Base-by-base conservation (phyloP, 2,797 vertebrate species). In the Schizothorax lantsangensis region DNA sequence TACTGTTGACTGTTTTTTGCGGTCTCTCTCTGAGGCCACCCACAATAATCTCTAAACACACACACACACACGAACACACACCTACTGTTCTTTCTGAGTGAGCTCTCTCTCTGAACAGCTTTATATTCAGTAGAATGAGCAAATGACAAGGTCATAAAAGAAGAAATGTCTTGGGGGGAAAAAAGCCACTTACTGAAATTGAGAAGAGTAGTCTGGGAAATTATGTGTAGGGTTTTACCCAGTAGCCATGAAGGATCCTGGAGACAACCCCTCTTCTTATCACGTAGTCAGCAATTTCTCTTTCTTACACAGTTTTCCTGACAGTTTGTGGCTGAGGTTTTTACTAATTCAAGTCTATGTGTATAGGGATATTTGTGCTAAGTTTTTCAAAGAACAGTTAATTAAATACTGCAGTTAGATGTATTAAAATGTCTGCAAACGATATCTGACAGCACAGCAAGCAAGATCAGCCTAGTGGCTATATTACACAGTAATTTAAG, bases 1-100 rank as follows among this genome's bases (percentile, higher is more conserved):
- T 93, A 93, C 92, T 91, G 92, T 94, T 89, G 91, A 90, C 91
- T 94, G 89, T 93, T 91, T 93, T 87, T 87, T 71, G 40, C 84
- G 86, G 79, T 86, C 79, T 88, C 89, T 87, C 82, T 92, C 91
- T 90, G 89, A 86, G 91, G 93, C 93, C 92, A 94, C 93, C 94
- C 94, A 94, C 94, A 92, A 89, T 88, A 94, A 92, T 91, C 88
- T 89, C 92, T 93, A 84, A 40, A 59, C 57, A 54, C 17, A 89
- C 85, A 89, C 87, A 80, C 87, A 74, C 80, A 85, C 73, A 14
- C 1, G 23, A 40, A 49, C 71, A 74, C 75, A 84, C 71, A 26
- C 40, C 47, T 66, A 64, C 71, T 74, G 30, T 92, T 91, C 92
- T 94, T 95, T 92, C 93, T 94, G 92, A 93, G 90, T 89, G 87